Evolutionary conservation across 2,113 vertebrate species (phyloP).

Genomic region (Ailuropoda melanoleuca): DNA sequence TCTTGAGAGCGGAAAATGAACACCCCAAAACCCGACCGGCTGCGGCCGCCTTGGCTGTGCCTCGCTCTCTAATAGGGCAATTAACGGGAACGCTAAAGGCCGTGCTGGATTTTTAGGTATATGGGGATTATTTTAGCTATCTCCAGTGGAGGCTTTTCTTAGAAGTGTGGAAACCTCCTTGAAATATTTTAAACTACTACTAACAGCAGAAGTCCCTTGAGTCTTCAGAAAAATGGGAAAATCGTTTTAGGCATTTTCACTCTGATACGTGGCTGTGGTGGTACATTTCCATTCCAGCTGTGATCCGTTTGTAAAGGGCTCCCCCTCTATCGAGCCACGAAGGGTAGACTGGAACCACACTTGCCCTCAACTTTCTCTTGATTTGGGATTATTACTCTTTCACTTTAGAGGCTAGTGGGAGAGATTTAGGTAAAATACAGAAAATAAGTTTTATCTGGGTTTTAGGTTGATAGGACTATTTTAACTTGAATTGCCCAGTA

Average conservation of each 20-base stretch:
- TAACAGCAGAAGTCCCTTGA: background rate
- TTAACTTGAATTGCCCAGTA: background rate
- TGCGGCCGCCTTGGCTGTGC: background rate
- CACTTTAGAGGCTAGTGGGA: background rate
- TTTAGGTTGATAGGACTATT: background rate
- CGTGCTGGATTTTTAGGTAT: background rate
- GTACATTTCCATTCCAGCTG: background rate
- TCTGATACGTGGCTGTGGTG: background rate
- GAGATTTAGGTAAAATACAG: background rate
- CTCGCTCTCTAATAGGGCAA: background rate
- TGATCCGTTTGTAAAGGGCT: background rate
- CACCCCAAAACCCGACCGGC: background rate
- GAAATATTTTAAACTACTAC: background rate
- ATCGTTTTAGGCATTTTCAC: background rate
- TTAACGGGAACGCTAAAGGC: background rate
- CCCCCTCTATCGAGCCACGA: background rate
- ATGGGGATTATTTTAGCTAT: background rate
- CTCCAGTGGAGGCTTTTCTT: background rate
- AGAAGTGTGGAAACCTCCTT: background rate
- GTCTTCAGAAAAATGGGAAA: background rate
- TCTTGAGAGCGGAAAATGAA: background rate
- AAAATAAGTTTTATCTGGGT: background rate
- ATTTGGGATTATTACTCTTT: background rate
- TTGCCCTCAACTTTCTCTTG: background rate
- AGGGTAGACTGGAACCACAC: background rate